Evolutionary conservation across 2,113 vertebrate genomes (phyloP).

Genomic region (Aegithalos caudatus): DNA sequence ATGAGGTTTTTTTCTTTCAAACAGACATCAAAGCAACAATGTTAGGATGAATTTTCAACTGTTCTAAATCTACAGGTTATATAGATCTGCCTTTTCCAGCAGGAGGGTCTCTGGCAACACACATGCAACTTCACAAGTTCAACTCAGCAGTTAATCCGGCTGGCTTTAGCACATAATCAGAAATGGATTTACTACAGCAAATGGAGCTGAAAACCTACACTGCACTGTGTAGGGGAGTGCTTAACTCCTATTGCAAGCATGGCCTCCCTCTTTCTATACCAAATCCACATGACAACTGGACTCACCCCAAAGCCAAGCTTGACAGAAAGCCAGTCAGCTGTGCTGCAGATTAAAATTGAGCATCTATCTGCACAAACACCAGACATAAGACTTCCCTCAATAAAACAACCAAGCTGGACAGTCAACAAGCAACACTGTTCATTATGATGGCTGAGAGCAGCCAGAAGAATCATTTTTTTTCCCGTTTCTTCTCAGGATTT

Average conservation of each 20-base stretch:
- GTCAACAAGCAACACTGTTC: background rate
- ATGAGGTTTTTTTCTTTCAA: background rate
- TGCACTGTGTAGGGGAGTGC: background rate
- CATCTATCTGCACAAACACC: background rate
- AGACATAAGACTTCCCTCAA: background rate
- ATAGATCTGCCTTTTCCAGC: background rate
- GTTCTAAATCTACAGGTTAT: background rate
- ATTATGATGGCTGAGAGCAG: background rate
- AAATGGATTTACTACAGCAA: slow-evolving; percentile 8
- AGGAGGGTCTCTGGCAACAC: background rate
- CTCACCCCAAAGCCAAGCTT: background rate
- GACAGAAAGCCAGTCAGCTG: slow-evolving; percentile 4
- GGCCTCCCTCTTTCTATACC: background rate
- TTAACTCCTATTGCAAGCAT: background rate
- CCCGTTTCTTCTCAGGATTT: background rate
- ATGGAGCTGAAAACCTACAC: background rate
- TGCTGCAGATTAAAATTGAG: background rate
- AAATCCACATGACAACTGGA: background rate
- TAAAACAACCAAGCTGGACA: background rate
- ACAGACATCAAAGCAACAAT: background rate
- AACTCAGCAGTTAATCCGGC: background rate
- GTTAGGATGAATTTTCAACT: slow-evolving; percentile 24
- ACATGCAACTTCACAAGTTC: background rate
- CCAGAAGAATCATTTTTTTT: background rate
- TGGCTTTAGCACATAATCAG: background rate